Conservation (phyloP, 2,797 vertebrate genomes). For the Pseudotriccus pelzelni region DNA sequence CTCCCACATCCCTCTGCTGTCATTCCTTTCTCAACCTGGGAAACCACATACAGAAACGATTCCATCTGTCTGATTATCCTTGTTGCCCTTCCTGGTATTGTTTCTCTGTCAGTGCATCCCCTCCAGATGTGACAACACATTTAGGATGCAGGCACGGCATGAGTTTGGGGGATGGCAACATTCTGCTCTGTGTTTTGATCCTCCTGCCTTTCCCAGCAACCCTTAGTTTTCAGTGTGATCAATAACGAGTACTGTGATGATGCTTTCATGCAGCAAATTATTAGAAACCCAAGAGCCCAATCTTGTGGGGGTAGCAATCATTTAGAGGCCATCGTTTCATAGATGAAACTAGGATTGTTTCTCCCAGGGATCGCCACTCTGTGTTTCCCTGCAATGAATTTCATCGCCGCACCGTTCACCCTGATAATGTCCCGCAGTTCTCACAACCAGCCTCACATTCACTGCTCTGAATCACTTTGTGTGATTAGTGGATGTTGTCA, state of each 20-base stretch:
- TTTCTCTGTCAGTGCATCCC: not conserved
- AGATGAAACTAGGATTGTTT: not conserved
- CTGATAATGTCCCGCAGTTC: not conserved
- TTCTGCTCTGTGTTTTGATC: not conserved
- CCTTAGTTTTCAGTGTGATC: not conserved
- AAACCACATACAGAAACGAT: not conserved
- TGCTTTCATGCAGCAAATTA: not conserved
- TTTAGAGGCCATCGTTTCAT: not conserved
- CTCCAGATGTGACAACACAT: not conserved
- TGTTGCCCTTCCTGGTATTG: not conserved
- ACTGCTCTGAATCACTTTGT: not conserved
- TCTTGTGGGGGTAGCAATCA: not conserved
- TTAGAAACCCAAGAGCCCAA: not conserved
- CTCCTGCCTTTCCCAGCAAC: not conserved
- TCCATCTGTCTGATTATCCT: accelerated
- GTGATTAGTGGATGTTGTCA: not conserved
- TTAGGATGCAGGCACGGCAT: not conserved
- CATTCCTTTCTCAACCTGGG: not conserved
- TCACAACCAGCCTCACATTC: not conserved
- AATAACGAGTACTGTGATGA: not conserved
- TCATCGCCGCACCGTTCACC: not conserved
- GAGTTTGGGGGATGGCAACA: not conserved
- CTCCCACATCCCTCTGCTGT: not conserved
- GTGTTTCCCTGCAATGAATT: not conserved
- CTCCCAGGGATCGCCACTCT: not conserved